Base-by-base conservation (phyloP, 37 sponge, comb jelly and placozoan genomes). In the Theonella swinhoei region DNA sequence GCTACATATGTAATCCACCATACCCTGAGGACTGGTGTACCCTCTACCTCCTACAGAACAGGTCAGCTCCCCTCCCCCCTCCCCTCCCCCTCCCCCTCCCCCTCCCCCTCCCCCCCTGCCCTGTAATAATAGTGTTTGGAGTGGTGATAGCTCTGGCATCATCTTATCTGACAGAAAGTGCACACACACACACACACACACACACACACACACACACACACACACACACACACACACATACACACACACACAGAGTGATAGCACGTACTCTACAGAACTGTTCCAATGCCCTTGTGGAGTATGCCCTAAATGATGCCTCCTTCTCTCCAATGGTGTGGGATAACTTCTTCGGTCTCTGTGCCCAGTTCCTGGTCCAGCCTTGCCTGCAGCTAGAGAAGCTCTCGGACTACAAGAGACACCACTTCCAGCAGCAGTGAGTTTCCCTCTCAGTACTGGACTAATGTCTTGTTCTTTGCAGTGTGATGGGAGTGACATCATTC, bases 321-420 rank as follows among this genome's bases (percentile, higher is more conserved):
- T 84, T 84, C 76, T 77, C 31, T 38, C 85, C 85, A 34, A n/a
- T n/a, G 72, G 60, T 88, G 22, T 89, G 90, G 90, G 80, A 89
- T 11, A 42, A 79, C 23, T 89, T 79, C 75, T 89, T 89, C 74
- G 47, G 37, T 29, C 35, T 83, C 37, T 83, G 84, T 34, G 79
- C 69, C 2, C 1, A 33, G 0, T 89, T 83, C 74, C 29, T 77
- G 17, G 72, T 76, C 30, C 81, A 90, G 62, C 62, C 59, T 1
- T 80, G 62, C 24, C 85, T 85, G 3, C 81, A 90, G 76, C 37
- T 85, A 30, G 90, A 84, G 61, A 32, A 36, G 17, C 79, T 75
- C 31, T 75, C 76, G 47, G 85, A 90, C 54, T 80, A 70, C 61
- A 32, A 70, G 24, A 69, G 33, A 14, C 28, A 54, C 59, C 61